Evolutionary conservation across 2,888 invertebrate species (phyloP), one percentile per base, ranked within the genome.

Genomic region (Trichogramma evanescens): DNA sequence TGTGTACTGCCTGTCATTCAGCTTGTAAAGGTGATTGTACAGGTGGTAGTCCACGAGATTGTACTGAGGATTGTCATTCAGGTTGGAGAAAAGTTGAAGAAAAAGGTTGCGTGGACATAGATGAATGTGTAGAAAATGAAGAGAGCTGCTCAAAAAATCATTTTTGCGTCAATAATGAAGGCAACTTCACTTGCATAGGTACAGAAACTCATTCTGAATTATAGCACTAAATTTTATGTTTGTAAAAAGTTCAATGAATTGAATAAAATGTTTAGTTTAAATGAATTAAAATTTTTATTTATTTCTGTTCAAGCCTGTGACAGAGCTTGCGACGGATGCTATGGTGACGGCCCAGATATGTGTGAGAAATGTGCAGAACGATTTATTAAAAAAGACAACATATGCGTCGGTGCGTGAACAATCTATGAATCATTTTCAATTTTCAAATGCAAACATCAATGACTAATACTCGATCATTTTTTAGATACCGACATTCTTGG

Each of bases 311-410:
- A 64, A 81, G 86, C 83, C 55, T 96, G 96, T 79, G 93, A 95
- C 78, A 86, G 83, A 69, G 84, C 94, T 0, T 96, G 95, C 74
- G 79, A 84, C 52, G 88, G 89, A 0, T 96, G 96, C 74, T 84
- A 85, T 56, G 93, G 93, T 0, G 93, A 93, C 77, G 95, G 95
- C 0, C 92, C 94, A 0, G 94, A 95, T 75, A 90, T 92, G 86
- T 96, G 96, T 78, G 81, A 82, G 42, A 82, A 85, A 71, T 96
- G 96, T 81, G 88, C 89, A 0, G 79, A 83, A 10, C 91, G 88
- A 5, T 93, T 84, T 75, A 80, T 82, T 7, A 81, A 86, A 64
- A 84, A 86, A 66, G 88, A 89, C 62, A 89, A 89, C 64, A 82
- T 89, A 66, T 95, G 95, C 78, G 81, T 88, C 64, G 86, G 90